Conservation (phyloP, 2,113 vertebrate species). For the Hiodon tergisus region DNA sequence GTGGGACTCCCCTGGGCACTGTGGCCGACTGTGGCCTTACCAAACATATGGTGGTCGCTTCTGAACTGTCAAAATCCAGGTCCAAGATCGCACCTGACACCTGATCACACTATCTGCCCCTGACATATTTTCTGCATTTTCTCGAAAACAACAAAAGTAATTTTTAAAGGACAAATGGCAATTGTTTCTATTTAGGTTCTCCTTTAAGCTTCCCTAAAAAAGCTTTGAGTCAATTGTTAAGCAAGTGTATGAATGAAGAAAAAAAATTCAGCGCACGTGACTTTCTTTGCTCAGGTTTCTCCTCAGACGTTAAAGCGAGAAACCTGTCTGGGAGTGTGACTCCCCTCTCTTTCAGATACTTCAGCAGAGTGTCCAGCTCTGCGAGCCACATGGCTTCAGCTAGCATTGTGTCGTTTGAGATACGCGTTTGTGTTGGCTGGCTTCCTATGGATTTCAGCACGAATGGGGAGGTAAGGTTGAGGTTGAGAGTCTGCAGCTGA, state of each 20-base stretch:
- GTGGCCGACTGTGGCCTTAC: no score
- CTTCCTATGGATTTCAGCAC: constrained; percentile 14
- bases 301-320: constrained; percentile 12
- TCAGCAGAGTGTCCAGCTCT: neutral
- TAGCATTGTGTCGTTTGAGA: constrained; percentile 8
- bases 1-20: no score
- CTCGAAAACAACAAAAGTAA: no score
- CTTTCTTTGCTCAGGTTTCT: neutral
- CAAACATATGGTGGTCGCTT: no score
- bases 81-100: no score
- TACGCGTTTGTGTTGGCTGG: constrained; percentile 26
- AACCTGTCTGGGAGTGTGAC: neutral
- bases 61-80: no score
- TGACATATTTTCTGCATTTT: no score
- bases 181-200: no score
- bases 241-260: neutral
- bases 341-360: neutral
- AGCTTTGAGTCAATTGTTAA: neutral
- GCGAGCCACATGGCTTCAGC: constrained; percentile 3
- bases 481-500: constrained; percentile 30
- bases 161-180: no score
- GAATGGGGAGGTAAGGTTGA: neutral
- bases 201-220: no score
- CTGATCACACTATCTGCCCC: no score
- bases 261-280: neutral